A percentile compares a stretch with the other conserved stretches of the same genome.
These are phyloP conservation scores for Chauna torquata DNA, from an alignment of 2,113 vertebrate genomes.

Conservation along the genomic window DNA sequence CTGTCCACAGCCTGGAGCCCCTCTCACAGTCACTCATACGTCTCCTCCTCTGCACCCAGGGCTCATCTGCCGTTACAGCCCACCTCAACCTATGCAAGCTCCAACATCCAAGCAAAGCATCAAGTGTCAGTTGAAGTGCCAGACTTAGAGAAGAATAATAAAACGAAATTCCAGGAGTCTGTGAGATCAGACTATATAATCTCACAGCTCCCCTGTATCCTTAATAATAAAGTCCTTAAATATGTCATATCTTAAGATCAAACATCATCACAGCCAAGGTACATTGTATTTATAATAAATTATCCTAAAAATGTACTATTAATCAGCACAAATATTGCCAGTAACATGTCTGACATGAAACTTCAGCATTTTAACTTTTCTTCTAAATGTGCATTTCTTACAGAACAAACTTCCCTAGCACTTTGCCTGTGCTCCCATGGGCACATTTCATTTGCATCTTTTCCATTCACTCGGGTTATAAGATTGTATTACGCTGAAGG, in stretches of 20 bases:
- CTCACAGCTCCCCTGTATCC: not conserved
- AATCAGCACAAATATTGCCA: not conserved
- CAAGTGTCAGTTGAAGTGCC: not conserved
- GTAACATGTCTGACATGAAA: not conserved
- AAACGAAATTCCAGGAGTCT: not conserved
- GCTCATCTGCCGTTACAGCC: not conserved
- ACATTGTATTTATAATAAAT: not conserved
- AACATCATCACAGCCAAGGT: not conserved
- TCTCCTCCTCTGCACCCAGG: not conserved
- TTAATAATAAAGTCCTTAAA: not conserved
- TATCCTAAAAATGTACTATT: not conserved
- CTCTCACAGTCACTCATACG: not conserved
- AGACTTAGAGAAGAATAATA: not conserved
- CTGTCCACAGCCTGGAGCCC: not conserved
- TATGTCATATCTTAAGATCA: not conserved
- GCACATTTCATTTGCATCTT: conserved; percentile 1
- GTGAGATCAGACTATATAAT: not conserved
- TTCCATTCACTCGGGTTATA: not conserved
- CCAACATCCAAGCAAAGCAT: not conserved
- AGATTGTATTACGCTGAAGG: not conserved
- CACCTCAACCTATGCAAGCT: not conserved
- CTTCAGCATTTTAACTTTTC: not conserved
- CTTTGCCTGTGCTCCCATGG: not conserved
- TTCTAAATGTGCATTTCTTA: not conserved
- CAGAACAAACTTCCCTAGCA: not conserved